Evolutionary conservation across 2,113 vertebrate genomes (phyloP), one percentile per base, ranked within the genome.

Genomic region (Brachypteracias leptosomus): DNA sequence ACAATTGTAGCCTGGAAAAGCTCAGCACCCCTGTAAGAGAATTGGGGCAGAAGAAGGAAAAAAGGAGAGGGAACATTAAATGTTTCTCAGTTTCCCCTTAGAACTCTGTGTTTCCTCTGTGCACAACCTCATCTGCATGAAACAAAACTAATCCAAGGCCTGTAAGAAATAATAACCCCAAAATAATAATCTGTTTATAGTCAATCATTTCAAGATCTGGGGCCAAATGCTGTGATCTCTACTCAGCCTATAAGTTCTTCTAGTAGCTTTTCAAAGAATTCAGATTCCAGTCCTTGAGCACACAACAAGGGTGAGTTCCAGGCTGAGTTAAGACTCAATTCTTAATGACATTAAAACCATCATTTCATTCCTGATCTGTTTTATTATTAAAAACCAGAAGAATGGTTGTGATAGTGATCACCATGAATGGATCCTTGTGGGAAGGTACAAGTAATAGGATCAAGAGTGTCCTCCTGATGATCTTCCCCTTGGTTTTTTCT

Each of bases 1-100:
- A 99, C 99, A 81, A 99, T 99, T 31, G 99, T 99, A 94, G 99
- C 99, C 96, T 99, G 99, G 97, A 99, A 99, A 78, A 99, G 99
- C 97, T 99, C 99, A 6, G 99, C 99, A 71, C 99, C 99, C 96
- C 99, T 99, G 92, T 47, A 97, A 59, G 96, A 95, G 95, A 94
- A 82, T 72, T 21, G 31, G 8, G 38, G 38, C 25, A 65, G 29
- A 68, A 46, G 46, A 88, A 88, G 24, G 18, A 13, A 68, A 47
- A 80, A 80, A 73, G 10, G 16, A 86, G 29, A 77, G 0, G 36
- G 73, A 33, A 90, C 9, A 47, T 36, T 13, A 85, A 42, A 71
- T 54, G 26, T 13, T 82, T 84, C 20, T 13, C 51, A 38, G 18
- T 76, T 85, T 84, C 31, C 14, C 26, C 66, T 66, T 19, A 84